These are phyloP conservation scores for Lobophora halterata DNA, from an alignment of 2,888 invertebrate genomes.

Conservation along the genomic window DNA sequence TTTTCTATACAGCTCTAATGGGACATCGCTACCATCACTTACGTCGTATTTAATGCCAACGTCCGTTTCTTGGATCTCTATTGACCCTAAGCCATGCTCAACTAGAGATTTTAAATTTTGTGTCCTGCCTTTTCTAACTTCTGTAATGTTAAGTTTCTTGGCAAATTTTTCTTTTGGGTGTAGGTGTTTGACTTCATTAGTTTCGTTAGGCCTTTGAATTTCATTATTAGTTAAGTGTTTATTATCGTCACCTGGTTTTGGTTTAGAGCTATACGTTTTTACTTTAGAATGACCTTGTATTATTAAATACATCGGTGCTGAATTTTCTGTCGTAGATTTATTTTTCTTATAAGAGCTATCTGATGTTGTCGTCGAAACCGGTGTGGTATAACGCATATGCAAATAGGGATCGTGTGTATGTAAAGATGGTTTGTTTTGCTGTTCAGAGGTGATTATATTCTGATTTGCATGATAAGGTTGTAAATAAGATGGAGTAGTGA, in stretches of 20 bases:
- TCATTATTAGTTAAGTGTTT: constrained; percentile 68
- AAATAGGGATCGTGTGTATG: constrained; percentile 68
- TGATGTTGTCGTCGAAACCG: constrained; percentile 76
- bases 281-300: constrained; percentile 93
- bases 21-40: constrained; percentile 73
- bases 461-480: constrained; percentile 47
- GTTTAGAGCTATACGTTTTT: constrained; percentile 88
- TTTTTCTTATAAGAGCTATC: constrained; percentile 50
- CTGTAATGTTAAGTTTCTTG: constrained; percentile 51
- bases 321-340: constrained; percentile 63
- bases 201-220: constrained; percentile 72
- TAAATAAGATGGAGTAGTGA: constrained; percentile 38
- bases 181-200: constrained; percentile 80
- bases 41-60: constrained; percentile 81
- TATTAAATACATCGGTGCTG: constrained; percentile 86
- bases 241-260: constrained; percentile 62
- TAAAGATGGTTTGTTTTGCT: constrained; percentile 40
- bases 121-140: constrained; percentile 50
- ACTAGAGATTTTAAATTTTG: constrained; percentile 63
- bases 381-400: constrained; percentile 71
- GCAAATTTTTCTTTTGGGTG: constrained; percentile 67
- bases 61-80: constrained; percentile 80
- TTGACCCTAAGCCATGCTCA: constrained; percentile 68
- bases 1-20: constrained; percentile 80
- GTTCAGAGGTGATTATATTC: constrained; percentile 40